Conservation (phyloP, 2,888 invertebrate species). For the Drosophila hamatofila region DNA sequence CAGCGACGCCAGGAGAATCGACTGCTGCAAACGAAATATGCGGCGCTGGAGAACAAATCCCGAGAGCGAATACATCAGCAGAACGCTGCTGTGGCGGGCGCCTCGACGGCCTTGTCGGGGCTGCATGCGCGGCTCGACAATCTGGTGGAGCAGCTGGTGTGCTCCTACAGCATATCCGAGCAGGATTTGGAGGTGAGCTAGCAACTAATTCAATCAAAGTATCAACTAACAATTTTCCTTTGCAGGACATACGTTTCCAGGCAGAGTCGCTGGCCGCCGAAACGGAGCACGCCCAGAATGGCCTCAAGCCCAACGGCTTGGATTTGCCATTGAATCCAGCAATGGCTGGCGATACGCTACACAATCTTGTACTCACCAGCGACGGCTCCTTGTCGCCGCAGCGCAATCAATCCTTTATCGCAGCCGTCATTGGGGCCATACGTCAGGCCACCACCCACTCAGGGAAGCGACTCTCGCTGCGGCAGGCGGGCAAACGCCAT, state of each 20-base stretch:
- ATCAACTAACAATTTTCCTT: background rate
- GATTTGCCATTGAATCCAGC: constrained; percentile 67
- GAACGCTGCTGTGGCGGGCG: constrained; percentile 89
- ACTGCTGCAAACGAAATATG: constrained; percentile 88
- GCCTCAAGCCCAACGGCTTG: constrained; percentile 78
- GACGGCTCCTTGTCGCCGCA: constrained; percentile 87
- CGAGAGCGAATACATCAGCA: constrained; percentile 89
- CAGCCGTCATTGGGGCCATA: constrained; percentile 90
- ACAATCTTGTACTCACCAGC: constrained; percentile 72
- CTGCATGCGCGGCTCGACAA: constrained; percentile 89
- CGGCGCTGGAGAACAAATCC: constrained; percentile 88
- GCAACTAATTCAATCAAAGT: rapidly evolving
- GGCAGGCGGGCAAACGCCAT: constrained; percentile 78
- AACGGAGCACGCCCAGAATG: constrained; percentile 89
- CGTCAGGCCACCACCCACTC: constrained; percentile 86
- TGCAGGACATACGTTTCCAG: constrained; percentile 91
- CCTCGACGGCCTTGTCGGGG: constrained; percentile 89
- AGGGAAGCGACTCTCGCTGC: constrained; percentile 82
- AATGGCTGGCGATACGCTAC: constrained; percentile 50
- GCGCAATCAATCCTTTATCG: constrained; percentile 89
- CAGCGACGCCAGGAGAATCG: constrained; percentile 91
- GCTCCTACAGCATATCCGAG: constrained; percentile 90
- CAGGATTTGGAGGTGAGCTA: constrained; percentile 89
- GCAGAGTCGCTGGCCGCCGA: constrained; percentile 90
- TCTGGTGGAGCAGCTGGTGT: constrained; percentile 90